Evolutionary conservation across 2,113 vertebrate genomes (phyloP).

Genomic region (Zapornia atra): DNA sequence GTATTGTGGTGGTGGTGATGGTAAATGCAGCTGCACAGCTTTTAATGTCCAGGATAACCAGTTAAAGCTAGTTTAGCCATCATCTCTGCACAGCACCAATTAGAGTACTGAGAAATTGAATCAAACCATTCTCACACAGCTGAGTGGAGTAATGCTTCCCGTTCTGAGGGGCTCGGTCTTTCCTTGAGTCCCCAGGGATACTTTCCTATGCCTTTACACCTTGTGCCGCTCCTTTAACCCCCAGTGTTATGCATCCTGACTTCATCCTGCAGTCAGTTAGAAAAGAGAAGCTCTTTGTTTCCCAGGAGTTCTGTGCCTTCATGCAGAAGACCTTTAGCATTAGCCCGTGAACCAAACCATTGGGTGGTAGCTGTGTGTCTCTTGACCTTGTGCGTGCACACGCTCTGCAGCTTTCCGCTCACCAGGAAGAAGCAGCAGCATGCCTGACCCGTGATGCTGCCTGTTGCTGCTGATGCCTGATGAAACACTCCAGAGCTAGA

Average conservation of each 20-base stretch:
- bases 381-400: not conserved
- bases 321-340: not conserved
- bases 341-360: accelerated
- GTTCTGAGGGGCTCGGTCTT: not conserved
- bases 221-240: not conserved
- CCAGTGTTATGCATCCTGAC: not conserved
- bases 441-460: not conserved
- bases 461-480: not conserved
- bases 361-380: not conserved
- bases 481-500: not conserved
- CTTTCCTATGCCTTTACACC: not conserved
- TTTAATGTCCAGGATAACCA: not conserved
- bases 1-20: not conserved
- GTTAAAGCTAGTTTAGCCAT: not conserved
- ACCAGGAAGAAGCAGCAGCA: not conserved
- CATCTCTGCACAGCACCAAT: not conserved
- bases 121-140: not conserved
- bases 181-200: not conserved
- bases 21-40: not conserved
- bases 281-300: not conserved
- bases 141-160: not conserved
- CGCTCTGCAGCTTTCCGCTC: accelerated
- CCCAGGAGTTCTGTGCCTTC: not conserved
- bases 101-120: not conserved
- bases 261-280: not conserved